phyloP scores from a whole-genome alignment of 2,113 vertebrate genomes.

The Centrocercus urophasianus region DNA sequence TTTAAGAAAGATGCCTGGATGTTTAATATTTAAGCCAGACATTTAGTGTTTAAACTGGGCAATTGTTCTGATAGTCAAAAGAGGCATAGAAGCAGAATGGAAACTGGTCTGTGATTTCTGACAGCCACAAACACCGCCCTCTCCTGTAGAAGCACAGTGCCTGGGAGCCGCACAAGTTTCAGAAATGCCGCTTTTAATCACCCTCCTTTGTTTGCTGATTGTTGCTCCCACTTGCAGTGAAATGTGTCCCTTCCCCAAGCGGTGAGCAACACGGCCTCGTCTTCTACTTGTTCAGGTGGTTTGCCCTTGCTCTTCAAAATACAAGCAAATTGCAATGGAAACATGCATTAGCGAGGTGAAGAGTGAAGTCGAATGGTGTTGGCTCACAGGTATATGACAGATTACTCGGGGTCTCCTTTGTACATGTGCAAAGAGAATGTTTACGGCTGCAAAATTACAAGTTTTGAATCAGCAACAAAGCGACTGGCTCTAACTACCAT shows the following conservation, averaged over 20 bases:
- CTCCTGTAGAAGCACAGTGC: conserved; percentile 9
- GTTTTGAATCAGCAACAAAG: not conserved
- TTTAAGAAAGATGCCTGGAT: conserved; percentile 40
- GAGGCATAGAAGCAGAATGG: conserved; percentile 28
- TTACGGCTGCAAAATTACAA: not conserved
- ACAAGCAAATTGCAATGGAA: not conserved
- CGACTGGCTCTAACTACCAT: not conserved
- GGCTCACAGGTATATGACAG: fast-evolving
- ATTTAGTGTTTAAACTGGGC: conserved; percentile 65
- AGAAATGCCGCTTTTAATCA: conserved; percentile 59
- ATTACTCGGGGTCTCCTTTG: not conserved
- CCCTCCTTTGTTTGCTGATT: not conserved
- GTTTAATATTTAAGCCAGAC: conserved; percentile 64
- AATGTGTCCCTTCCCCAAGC: not conserved
- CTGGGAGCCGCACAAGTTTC: not conserved
- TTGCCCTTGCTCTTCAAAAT: not conserved
- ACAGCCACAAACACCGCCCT: not conserved
- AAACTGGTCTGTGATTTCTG: conserved; percentile 5
- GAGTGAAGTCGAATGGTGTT: fast-evolving
- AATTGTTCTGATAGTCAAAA: conserved; percentile 55
- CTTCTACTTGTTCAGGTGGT: not conserved
- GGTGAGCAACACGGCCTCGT: not conserved
- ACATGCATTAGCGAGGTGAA: fast-evolving
- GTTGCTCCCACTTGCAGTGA: not conserved
- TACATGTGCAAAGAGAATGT: not conserved